Evolutionary conservation across 2,797 vertebrate genomes (phyloP).

Genomic region (Neosalanx taihuensis): DNA sequence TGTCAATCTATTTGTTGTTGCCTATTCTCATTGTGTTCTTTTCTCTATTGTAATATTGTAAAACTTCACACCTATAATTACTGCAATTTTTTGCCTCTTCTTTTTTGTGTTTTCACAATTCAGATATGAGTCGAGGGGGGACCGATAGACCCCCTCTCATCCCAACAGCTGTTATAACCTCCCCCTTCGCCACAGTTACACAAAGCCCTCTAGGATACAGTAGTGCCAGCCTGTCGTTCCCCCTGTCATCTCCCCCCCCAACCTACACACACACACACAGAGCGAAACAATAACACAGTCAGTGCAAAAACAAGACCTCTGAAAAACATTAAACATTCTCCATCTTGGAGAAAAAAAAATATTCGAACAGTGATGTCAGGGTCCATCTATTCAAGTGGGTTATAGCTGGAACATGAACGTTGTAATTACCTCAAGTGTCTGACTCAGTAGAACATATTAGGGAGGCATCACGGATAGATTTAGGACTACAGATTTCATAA

Average conservation of each 20-base stretch:
- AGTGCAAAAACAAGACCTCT: neutral
- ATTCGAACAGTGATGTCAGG: constrained; percentile 24
- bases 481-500: constrained; percentile 4
- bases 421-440: constrained; percentile 52
- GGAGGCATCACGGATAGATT: constrained; percentile 11
- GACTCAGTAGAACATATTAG: constrained; percentile 41
- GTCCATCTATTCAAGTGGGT: constrained; percentile 45
- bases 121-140: neutral
- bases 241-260: too few species aligned
- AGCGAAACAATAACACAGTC: neutral
- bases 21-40: neutral
- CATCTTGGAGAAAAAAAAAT: neutral
- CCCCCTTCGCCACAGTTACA: neutral
- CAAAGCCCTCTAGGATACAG: neutral
- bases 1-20: too few species aligned
- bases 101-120: neutral
- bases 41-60: neutral
- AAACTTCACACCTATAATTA: neutral
- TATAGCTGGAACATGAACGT: constrained; percentile 36
- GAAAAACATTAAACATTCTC: neutral
- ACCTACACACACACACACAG: neutral
- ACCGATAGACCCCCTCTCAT: neutral
- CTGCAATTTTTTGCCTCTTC: too few species aligned
- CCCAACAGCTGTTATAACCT: neutral
- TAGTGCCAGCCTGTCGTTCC: neutral